Conservation (phyloP, 2,113 vertebrate genomes). For the Nerophis lumbriciformis region DNA sequence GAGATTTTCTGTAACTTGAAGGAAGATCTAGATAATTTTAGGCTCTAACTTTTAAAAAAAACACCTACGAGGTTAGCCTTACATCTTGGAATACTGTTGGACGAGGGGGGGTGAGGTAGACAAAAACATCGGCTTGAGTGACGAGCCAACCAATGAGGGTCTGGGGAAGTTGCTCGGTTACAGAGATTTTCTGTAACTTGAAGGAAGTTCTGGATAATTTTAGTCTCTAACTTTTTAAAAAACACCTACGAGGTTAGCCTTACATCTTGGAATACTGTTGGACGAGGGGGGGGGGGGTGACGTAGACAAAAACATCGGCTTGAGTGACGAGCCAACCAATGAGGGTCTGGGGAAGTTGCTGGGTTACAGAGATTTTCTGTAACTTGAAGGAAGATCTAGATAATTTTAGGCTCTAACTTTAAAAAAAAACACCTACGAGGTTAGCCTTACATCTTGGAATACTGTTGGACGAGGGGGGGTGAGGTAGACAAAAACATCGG, state of each 20-base stretch:
- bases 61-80: too few species aligned
- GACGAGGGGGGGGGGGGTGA: too few species aligned
- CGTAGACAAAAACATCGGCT: too few species aligned
- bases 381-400: slow-evolving; percentile 1
- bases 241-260: too few species aligned
- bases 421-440: too few species aligned
- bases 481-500: too few species aligned
- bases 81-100: too few species aligned
- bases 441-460: too few species aligned
- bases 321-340: slow-evolving; percentile 8
- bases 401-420: slow-evolving; percentile 43
- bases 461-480: too few species aligned
- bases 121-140: neutral
- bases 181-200: neutral
- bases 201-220: slow-evolving; percentile 36
- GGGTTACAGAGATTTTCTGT: neutral
- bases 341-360: slow-evolving; percentile 19
- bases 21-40: slow-evolving; percentile 46
- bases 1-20: neutral
- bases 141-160: slow-evolving; percentile 11
- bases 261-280: too few species aligned
- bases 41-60: neutral
- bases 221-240: slow-evolving; percentile 16
- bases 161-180: slow-evolving; percentile 29
- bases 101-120: too few species aligned